A percentile compares a stretch with the other conserved stretches of the same genome.
Evolutionary conservation across 2,888 invertebrate genomes (phyloP).

Genomic region (Acrobasis repandana): DNA sequence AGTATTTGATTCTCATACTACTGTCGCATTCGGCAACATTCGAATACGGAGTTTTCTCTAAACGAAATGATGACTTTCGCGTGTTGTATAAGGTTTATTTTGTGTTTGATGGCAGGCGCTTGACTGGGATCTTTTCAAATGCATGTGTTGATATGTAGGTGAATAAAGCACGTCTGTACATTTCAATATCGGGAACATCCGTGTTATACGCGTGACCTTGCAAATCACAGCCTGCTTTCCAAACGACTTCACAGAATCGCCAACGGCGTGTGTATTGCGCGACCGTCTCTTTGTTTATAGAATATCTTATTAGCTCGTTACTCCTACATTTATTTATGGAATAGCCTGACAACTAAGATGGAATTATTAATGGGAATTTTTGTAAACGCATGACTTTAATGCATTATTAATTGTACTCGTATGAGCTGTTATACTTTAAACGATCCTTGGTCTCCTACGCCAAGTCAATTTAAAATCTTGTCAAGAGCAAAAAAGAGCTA

Average conservation of each 20-base stretch:
- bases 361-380: slow-evolving; percentile 31
- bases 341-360: slow-evolving; percentile 55
- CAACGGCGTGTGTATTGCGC: slow-evolving; percentile 74
- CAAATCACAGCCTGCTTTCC: slow-evolving; percentile 83
- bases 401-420: neutral
- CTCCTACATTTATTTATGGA: slow-evolving; percentile 64
- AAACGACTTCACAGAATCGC: slow-evolving; percentile 80
- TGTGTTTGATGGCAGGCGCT: slow-evolving; percentile 39
- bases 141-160: slow-evolving; percentile 80
- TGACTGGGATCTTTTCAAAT: slow-evolving; percentile 75
- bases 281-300: slow-evolving; percentile 66
- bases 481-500: too few species aligned
- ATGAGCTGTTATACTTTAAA: neutral
- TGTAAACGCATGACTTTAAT: neutral
- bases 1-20: slow-evolving; percentile 82
- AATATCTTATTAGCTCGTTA: slow-evolving; percentile 69
- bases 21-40: slow-evolving; percentile 78
- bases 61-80: slow-evolving; percentile 61
- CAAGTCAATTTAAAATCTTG: too few species aligned
- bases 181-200: slow-evolving; percentile 83
- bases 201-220: slow-evolving; percentile 83
- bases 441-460: neutral
- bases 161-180: slow-evolving; percentile 82
- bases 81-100: slow-evolving; percentile 59
- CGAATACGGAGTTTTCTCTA: slow-evolving; percentile 54